Conservation (phyloP, 1,140 invertebrate genomes). For the Phortica variegata region DNA sequence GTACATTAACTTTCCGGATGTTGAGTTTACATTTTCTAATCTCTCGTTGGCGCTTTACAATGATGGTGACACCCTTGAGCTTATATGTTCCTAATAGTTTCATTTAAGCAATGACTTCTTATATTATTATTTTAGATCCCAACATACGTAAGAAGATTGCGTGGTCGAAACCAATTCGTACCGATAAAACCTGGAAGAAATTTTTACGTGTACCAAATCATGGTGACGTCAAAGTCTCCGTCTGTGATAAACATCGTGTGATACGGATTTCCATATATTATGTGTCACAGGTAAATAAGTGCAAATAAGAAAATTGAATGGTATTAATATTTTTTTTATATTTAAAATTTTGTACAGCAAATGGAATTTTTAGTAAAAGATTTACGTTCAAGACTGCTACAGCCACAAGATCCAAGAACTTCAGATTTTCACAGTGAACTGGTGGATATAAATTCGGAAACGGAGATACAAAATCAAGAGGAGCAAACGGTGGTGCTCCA, state of each 20-base stretch:
- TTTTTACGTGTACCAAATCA: slow-evolving; percentile 68
- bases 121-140: slow-evolving; percentile 1
- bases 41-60: slow-evolving; percentile 38
- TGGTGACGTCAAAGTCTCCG: slow-evolving; percentile 71
- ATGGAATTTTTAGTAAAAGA: slow-evolving; percentile 52
- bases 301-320: not conserved
- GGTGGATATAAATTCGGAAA: not conserved
- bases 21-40: slow-evolving; percentile 46
- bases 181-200: slow-evolving; percentile 62
- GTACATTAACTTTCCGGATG: slow-evolving; percentile 50
- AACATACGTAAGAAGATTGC: slow-evolving; percentile 28
- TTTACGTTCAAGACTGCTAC: slow-evolving; percentile 36
- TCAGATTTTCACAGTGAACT: not conserved
- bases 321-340: too few species aligned
- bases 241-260: slow-evolving; percentile 57
- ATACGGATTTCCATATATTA: slow-evolving; percentile 48
- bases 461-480: not conserved
- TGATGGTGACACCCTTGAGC: slow-evolving; percentile 26
- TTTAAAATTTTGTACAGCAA: slow-evolving; percentile 26
- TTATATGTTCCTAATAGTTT: not conserved
- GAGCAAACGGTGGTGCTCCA: not conserved
- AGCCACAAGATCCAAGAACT: slow-evolving; percentile 21
- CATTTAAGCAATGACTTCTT: not conserved
- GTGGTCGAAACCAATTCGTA: slow-evolving; percentile 59
- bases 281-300: slow-evolving; percentile 28